Percentiles rank a stretch among this genome's conserved stretches.
Evolutionary conservation across 2,113 vertebrate genomes (phyloP).

Genomic region (Tricholaema leucomelas): DNA sequence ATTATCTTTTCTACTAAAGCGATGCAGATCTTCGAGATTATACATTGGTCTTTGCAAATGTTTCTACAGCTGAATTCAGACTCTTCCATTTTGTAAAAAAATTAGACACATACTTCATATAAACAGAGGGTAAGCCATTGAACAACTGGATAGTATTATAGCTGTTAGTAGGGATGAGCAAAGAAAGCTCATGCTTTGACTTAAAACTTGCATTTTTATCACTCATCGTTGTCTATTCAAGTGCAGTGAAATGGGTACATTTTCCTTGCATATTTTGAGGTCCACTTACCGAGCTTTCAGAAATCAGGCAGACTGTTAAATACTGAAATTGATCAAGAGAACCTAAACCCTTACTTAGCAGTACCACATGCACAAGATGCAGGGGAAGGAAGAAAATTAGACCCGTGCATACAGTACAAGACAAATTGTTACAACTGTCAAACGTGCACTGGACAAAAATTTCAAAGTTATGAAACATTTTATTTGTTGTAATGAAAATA

Average conservation of each 20-base stretch:
- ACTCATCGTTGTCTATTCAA: conserved; percentile 36
- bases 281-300: conserved; percentile 32
- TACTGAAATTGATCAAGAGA: conserved; percentile 58
- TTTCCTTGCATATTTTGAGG: conserved; percentile 47
- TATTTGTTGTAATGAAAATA: conserved; percentile 69
- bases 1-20: conserved; percentile 72
- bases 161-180: conserved; percentile 63
- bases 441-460: conserved; percentile 69
- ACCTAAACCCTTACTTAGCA: conserved; percentile 59
- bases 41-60: conserved; percentile 61
- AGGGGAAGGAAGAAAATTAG: conserved; percentile 34
- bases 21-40: conserved; percentile 59
- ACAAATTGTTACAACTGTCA: conserved; percentile 68
- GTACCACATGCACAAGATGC: conserved; percentile 77
- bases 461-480: conserved; percentile 65
- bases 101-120: conserved; percentile 67
- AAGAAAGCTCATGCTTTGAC: conserved; percentile 55
- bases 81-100: conserved; percentile 57
- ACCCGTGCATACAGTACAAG: conserved; percentile 74
- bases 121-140: conserved; percentile 48
- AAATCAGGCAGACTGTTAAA: conserved; percentile 42
- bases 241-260: not conserved
- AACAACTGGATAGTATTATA: conserved; percentile 37
- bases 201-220: conserved; percentile 34
- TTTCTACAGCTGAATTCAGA: conserved; percentile 56